Evolutionary conservation across 2,113 vertebrate species (phyloP).

Genomic region (Cinclus cinclus): DNA sequence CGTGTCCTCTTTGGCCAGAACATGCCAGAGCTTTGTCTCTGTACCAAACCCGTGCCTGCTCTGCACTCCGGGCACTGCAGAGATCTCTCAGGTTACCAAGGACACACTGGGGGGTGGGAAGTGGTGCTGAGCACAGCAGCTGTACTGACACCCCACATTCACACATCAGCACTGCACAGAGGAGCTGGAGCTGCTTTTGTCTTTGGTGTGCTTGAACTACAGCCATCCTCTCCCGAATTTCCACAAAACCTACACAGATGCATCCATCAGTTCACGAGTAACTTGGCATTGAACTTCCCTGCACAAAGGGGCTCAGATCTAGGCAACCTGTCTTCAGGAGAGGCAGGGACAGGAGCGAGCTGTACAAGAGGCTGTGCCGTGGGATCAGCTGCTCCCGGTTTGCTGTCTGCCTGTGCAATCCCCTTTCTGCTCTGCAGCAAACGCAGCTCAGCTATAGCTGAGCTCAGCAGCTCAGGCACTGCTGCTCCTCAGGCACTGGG

Average conservation of each 20-base stretch:
- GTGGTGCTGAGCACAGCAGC: neutral
- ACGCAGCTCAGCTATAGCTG: accelerated
- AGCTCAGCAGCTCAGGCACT: neutral
- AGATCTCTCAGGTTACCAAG: neutral
- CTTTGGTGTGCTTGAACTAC: neutral
- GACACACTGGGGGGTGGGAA: accelerated
- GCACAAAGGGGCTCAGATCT: neutral
- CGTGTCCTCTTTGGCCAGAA: accelerated
- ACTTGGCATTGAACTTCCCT: neutral
- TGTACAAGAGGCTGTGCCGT: accelerated
- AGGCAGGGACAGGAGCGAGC: neutral
- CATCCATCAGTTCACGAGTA: neutral
- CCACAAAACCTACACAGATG: neutral
- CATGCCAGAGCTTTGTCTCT: accelerated
- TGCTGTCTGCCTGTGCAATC: neutral
- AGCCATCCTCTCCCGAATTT: accelerated
- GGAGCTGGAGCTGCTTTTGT: neutral
- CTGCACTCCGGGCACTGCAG: neutral
- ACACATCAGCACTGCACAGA: neutral
- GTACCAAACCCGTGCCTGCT: accelerated
- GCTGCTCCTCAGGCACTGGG: neutral
- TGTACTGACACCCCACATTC: neutral
- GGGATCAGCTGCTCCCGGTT: neutral
- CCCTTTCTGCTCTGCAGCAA: neutral
- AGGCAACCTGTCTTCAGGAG: neutral